Base-by-base conservation (phyloP, 2,797 vertebrate species). In the Macroramphosus scolopax region DNA sequence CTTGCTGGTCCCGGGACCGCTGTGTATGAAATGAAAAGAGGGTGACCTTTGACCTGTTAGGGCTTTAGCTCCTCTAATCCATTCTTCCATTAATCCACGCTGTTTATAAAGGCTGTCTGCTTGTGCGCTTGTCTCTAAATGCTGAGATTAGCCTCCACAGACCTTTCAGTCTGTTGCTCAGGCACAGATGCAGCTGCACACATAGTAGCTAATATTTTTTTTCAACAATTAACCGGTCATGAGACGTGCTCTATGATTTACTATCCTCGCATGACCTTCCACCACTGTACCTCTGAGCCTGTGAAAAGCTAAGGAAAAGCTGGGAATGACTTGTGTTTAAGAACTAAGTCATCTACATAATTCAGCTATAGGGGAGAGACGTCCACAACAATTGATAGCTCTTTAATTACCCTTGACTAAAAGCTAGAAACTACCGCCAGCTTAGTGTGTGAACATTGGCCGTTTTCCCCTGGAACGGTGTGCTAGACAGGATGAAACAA, bases 71-170 rank as follows among this genome's bases (percentile, higher is more conserved):
- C 62, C 44, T 73, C 76, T 75, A 73, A 76, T 75, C 63, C 44
- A 30, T 55, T 58, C 42, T 29, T 63, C 47, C 42, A 58, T 77
- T 80, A 68, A 87, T 78, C 78, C 34, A 24, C 34, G 40, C 9
- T 70, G 63, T 76, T 78, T 72, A 67, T 62, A 46, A 68, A 59
- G 43, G 52, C 73, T 56, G 53, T 68, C 72, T 44, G 41, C 49
- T 30, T 17, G 50, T 45, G 48, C 8, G 16, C 52, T 36, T 50
- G 45, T 58, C 32, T 74, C 30, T 61, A 63, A 78, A 71, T 59
- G 57, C 65, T 52, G 51, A 82, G 70, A 77, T 83, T 80, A 83
- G 77, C 73, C 71, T 68, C 34, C 8, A 4, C 22, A 22, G 63
- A 58, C 62, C 56, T 69, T 50, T 40, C 35, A 17, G 53, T 43